A percentile compares a stretch with the other conserved stretches of the same genome.
These are phyloP conservation scores for Brachionus rubens DNA, from an alignment of 1,140 invertebrate species.

Conservation along the genomic window DNA sequence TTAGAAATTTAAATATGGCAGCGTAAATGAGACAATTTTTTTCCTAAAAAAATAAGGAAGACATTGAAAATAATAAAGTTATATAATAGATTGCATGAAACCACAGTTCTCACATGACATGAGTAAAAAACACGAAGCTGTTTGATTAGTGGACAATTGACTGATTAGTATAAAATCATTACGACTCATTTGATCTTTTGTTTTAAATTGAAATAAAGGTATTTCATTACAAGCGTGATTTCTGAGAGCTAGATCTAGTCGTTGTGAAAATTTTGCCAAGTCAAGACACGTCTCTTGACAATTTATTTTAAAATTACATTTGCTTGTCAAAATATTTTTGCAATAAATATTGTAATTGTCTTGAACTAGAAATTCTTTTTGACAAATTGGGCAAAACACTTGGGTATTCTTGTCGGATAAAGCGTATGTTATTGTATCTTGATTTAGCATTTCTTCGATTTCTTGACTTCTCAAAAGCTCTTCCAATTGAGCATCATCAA, in stretches of 20 bases:
- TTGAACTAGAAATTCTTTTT: slow-evolving; percentile 36
- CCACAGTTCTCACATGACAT: slow-evolving; percentile 28
- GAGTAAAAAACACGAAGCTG: slow-evolving; percentile 11
- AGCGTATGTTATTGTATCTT: slow-evolving; percentile 3
- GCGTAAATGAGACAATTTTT: not conserved
- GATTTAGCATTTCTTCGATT: slow-evolving; percentile 17
- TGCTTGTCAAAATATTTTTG: slow-evolving; percentile 4
- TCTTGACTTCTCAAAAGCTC: slow-evolving; percentile 15
- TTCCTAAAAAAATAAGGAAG: not conserved
- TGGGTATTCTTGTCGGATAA: not conserved
- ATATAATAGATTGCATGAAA: slow-evolving; percentile 21
- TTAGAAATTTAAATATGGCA: no score
- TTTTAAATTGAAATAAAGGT: slow-evolving; percentile 27
- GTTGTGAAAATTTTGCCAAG: not conserved
- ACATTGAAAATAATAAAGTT: not conserved
- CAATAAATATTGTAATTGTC: slow-evolving; percentile 3
- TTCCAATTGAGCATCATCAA: slow-evolving; percentile 19
- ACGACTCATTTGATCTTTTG: slow-evolving; percentile 17
- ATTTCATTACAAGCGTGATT: slow-evolving; percentile 7
- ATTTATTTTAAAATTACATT: slow-evolving; percentile 11
- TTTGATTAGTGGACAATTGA: not conserved
- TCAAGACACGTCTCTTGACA: not conserved
- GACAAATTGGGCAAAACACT: slow-evolving; percentile 35
- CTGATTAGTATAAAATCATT: slow-evolving; percentile 15
- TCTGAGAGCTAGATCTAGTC: not conserved